Base-by-base conservation (phyloP, 2,113 vertebrate species). In the Cromileptes altivelis region DNA sequence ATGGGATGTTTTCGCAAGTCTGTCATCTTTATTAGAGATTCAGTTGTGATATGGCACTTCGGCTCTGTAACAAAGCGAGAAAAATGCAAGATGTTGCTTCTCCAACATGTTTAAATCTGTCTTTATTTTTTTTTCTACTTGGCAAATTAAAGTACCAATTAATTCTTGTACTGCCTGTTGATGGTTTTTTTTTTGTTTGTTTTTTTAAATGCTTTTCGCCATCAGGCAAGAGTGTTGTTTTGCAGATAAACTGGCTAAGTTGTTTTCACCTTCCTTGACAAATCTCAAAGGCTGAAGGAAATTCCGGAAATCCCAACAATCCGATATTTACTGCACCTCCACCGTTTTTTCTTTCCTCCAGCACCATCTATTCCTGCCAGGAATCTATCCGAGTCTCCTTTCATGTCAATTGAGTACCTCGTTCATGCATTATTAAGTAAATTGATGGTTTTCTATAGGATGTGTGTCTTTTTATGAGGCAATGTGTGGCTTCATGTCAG, bases 351-450 rank as follows among this genome's bases (percentile, higher is more conserved):
- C 47, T 83, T 87, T 87, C 81, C 33, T 84, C 68, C 71, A 64
- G 55, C 91, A 75, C 60, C 75, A 58, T 93, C 88, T 85, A 23
- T 91, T 92, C 72, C 74, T 90, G 83, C 91, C 90, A 80, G 91
- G 81, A 94, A 93, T 90, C 89, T 75, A 82, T 91, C 80, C 42
- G 85, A 87, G 84, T 93, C 81, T 81, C 61, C 90, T 93, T 92
- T 94, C 93, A 93, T 91, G 90, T 93, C 90, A 86, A 83, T 89
- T 61, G 93, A 93, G 80, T 40, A 86, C 78, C 89, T 93, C 17
- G 42, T 93, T 92, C 93, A 94, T 94, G 91, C 92, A 94, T 94
- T 94, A 94, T 94, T 94, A 91, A 94, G 86, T 85, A 88, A 93
- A 93, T 63, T 93, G 90, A 91, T 89, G 82, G 67, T 72, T 53